phyloP scores from a whole-genome alignment of 1,140 invertebrate species.

The Hyles euphorbiae region DNA sequence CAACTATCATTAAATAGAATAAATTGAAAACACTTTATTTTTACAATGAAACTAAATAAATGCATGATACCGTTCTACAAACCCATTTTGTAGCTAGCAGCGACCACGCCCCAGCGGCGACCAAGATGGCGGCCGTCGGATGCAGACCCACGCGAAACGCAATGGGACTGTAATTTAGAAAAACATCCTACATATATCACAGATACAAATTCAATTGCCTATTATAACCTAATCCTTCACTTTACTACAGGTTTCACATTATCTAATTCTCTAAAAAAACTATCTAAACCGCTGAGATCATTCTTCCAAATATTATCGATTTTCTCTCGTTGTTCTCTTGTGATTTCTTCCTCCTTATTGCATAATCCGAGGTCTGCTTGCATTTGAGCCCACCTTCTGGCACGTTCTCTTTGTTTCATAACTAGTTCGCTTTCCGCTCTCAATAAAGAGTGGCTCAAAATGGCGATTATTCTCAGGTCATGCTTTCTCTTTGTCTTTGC shows the following conservation, averaged over 20 bases:
- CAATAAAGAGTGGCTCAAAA: conserved; percentile 61
- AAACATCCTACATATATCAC: conserved; percentile 74
- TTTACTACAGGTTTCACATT: conserved; percentile 58
- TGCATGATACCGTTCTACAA: conserved; percentile 74
- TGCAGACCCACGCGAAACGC: conserved; percentile 74
- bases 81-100: conserved; percentile 64
- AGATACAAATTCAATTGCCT: conserved; percentile 53
- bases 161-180: conserved; percentile 75
- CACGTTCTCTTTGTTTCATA: conserved; percentile 71
- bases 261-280: conserved; percentile 70
- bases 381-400: conserved; percentile 69
- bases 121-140: conserved; percentile 73
- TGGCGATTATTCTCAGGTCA: conserved; percentile 66
- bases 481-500: conserved; percentile 69
- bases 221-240: conserved; percentile 49
- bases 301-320: conserved; percentile 71
- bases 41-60: conserved; percentile 59
- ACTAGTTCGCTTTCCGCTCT: conserved; percentile 61
- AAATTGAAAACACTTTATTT: conserved; percentile 60
- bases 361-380: conserved; percentile 66
- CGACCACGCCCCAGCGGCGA: conserved; percentile 61
- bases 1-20: conserved; percentile 51
- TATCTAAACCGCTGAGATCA: conserved; percentile 71
- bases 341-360: conserved; percentile 61
- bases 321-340: conserved; percentile 59